These are phyloP conservation scores for Rhincodon typus DNA, from an alignment of 2,797 vertebrate genomes.

Conservation along the genomic window DNA sequence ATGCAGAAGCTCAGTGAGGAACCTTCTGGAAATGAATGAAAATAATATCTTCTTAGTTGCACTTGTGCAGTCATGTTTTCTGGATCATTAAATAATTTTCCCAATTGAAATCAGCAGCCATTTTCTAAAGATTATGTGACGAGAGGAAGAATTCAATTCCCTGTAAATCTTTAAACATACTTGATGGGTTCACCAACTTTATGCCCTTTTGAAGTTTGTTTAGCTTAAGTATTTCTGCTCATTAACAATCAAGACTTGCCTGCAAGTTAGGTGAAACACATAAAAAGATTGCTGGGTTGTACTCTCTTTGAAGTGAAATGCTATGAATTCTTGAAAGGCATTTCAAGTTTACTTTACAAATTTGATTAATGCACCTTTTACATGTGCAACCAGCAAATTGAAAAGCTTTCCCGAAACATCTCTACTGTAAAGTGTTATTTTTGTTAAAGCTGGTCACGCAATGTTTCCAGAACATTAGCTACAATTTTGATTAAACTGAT, in stretches of 20 bases:
- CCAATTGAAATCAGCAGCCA: neutral
- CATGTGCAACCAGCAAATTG: neutral
- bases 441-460: neutral
- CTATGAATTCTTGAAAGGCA: neutral
- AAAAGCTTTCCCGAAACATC: neutral
- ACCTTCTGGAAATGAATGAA: neutral
- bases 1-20: too few species aligned
- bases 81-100: neutral
- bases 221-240: neutral
- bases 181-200: neutral
- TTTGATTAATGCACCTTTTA: neutral
- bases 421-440: neutral
- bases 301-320: neutral
- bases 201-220: neutral
- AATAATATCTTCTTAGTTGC: neutral
- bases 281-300: neutral
- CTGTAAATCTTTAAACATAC: neutral
- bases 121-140: neutral
- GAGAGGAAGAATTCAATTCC: neutral
- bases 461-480: neutral
- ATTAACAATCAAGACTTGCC: neutral
- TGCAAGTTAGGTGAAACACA: neutral
- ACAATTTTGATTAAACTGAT: neutral
- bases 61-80: neutral
- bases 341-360: neutral